Base-by-base conservation (phyloP, 2,888 invertebrate genomes). In the Plebejus melissa region DNA sequence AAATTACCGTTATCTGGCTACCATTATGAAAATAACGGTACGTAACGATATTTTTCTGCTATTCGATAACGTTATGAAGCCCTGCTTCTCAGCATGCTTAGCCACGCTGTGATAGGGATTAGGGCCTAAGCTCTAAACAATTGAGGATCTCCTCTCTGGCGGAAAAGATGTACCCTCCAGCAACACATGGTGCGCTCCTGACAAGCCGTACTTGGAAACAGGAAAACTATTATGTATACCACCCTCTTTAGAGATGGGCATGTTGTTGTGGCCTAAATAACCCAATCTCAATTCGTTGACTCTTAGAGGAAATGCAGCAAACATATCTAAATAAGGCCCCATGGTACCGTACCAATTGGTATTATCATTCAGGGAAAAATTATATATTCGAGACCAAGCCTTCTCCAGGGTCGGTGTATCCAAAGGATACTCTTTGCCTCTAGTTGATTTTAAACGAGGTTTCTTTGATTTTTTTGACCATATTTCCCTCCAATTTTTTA, bases 151-250 rank as follows among this genome's bases (percentile, higher is more conserved):
- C 3, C 80, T 75, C 6, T 83, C 83, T 0, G 81, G 82, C 3
- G 82, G 82, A 28, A 82, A 83, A 0, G 77, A 77, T 0, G 75
- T 76, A 0, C 74, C 76, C 58, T 70, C 75, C n/a, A 60, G n/a
- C 0, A 83, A 32, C 0, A 82, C 75, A 5, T 82, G 83, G 16
- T 82, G 83, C 0, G 82, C 82, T 0, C 82, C 82, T 6, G 80
- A 78, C 0, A 83, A 5, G 0, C 82, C 82, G 38, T 83, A 82
- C 58, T 76, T 83, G 0, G 79, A 77, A 0, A 81, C 80, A 0
- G 79, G 81, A n/a, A 81, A 80, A 13, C 78, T 79, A 4, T 1
- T 9, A 76, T 81, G 28, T 80, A 79, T 1, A 70, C 79, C 80
- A 11, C 78, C 77, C 2, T 2, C 0, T 11, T 82, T 82, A 0